Conservation (phyloP, 2,113 vertebrate genomes). For the Charina bottae region DNA sequence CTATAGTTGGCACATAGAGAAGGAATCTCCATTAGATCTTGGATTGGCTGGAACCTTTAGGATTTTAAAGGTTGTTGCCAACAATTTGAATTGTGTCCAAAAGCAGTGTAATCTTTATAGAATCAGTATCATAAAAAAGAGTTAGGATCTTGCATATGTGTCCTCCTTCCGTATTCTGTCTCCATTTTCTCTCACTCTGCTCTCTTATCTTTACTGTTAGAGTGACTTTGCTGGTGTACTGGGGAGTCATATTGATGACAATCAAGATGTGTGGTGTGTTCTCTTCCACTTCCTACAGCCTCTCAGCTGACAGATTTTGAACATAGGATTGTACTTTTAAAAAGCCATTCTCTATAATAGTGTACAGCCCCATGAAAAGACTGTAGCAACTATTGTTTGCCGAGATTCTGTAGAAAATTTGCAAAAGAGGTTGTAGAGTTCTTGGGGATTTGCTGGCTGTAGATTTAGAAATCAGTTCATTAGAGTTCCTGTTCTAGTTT, state of each 20-base stretch:
- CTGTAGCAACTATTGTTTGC: too few species aligned
- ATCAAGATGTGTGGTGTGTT: neutral
- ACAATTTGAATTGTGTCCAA: neutral
- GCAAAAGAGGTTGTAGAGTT: too few species aligned
- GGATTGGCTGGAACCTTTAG: neutral
- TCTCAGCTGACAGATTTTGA: neutral
- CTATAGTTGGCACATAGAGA: too few species aligned
- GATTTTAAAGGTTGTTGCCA: neutral
- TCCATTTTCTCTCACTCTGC: neutral
- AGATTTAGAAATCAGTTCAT: too few species aligned
- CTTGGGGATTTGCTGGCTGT: too few species aligned
- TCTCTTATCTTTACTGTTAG: neutral
- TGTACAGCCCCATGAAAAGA: too few species aligned
- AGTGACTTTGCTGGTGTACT: neutral
- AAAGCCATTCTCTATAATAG: neutral
- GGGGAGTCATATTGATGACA: neutral
- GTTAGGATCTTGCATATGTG: neutral
- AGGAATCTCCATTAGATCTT: too few species aligned
- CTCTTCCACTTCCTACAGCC: neutral
- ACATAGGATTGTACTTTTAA: neutral
- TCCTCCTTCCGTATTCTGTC: neutral
- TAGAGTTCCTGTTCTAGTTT: neutral
- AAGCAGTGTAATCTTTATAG: neutral
- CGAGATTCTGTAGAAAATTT: too few species aligned
- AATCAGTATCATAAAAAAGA: neutral